Base-by-base conservation (phyloP, 1,140 invertebrate genomes). In the Belonocnema kinseyi region DNA sequence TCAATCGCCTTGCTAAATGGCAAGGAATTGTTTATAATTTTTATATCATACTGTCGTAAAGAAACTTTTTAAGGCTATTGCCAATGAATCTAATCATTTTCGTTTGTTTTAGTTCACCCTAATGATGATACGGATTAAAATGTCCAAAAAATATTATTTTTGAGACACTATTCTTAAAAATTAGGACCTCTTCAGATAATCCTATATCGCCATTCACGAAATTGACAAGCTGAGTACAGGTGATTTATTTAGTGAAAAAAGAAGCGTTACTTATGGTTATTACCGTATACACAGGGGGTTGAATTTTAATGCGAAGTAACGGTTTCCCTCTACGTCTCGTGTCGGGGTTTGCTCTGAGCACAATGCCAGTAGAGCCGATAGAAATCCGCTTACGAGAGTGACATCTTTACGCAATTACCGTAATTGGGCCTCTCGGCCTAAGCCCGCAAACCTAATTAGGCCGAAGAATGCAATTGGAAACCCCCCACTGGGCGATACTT, bases 351-450 rank as follows among this genome's bases (percentile, higher is more conserved):
- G 74, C 86, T 85, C 85, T 85, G 86, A 80, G 79, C 83, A 87
- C 86, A 90, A 89, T 90, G 82, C 82, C 85, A 82, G 76, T 82
- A 84, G 89, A 89, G 89, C 86, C 85, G 82, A 82, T 82, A 82
- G 76, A 83, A 91, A 91, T 91, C 90, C 89, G 90, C 89, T 90
- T 90, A 91, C 83, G 84, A 74, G 81, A 87, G 86, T 91, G 89
- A 91, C 90, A 90, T 91, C 89, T 91, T 90, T 91, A 91, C 89
- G 89, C 89, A 91, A 91, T 90, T 91, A 90, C 82, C 86, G 87
- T 91, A 91, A 91, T 91, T 91, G 90, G 89, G 86, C 86, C 79
- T 82, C 80, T 79, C 74, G 79, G 76, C 71, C 73, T 84, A 83
- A 88, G 83, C 86, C 80, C 81, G 82, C 77, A 88, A 87, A 87